These are phyloP conservation scores for Octodonta nipae DNA, from an alignment of 2,888 invertebrate species.

Conservation along the genomic window DNA sequence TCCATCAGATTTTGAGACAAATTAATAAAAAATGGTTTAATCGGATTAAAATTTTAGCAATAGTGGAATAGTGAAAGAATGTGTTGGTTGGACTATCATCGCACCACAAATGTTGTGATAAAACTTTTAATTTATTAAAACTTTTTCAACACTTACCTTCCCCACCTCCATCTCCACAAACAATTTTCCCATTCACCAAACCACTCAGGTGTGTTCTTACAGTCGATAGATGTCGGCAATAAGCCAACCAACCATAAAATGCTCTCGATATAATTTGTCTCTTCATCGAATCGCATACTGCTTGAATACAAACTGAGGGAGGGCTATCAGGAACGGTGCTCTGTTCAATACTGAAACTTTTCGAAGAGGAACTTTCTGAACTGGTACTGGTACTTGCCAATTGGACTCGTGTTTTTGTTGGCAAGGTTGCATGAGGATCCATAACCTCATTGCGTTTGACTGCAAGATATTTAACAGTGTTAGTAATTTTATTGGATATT, in stretches of 20 bases:
- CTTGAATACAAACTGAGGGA: slow-evolving; percentile 31
- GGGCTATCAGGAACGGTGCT: slow-evolving; percentile 35
- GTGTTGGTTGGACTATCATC: no score
- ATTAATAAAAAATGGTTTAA: no score
- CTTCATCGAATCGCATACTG: slow-evolving; percentile 89
- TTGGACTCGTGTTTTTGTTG: slow-evolving; percentile 32
- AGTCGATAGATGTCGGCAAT: slow-evolving; percentile 83
- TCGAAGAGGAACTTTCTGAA: slow-evolving; percentile 51
- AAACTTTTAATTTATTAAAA: no score
- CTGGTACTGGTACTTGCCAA: slow-evolving; percentile 56
- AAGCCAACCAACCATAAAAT: slow-evolving; percentile 92
- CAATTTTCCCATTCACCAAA: slow-evolving; percentile 62
- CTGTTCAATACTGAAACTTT: slow-evolving; percentile 39
- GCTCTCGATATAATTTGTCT: slow-evolving; percentile 84
- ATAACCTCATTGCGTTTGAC: slow-evolving; percentile 57
- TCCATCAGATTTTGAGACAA: no score
- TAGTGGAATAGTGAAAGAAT: no score
- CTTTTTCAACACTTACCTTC: no score
- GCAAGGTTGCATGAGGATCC: slow-evolving; percentile 41
- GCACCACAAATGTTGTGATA: no score
- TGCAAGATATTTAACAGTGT: slow-evolving; percentile 27
- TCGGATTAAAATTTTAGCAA: no score
- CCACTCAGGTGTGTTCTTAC: slow-evolving; percentile 86
- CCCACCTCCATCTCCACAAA: slow-evolving; percentile 44
- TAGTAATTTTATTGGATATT: slow-evolving; percentile 1